A percentile compares a stretch with the other conserved stretches of the same genome.
phyloP scores from a whole-genome alignment of 2,113 vertebrate species.

The Poeciliopsis turrubarensis region DNA sequence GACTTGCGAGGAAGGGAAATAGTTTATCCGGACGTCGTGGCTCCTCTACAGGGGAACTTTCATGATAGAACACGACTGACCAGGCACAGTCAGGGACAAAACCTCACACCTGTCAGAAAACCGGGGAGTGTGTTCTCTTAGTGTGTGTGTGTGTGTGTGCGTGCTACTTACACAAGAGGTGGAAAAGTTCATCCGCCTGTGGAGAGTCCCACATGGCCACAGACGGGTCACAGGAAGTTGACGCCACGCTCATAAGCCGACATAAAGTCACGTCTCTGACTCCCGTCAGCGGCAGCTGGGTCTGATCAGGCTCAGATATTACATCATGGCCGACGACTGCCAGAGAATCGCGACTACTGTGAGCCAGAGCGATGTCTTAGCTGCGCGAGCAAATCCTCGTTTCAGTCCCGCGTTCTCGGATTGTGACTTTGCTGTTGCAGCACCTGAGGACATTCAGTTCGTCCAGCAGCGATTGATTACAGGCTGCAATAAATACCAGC shows the following conservation, averaged over 20 bases:
- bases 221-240: slow-evolving; percentile 26
- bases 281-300: neutral
- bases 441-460: slow-evolving; percentile 2
- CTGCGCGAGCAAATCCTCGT: neutral
- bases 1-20: neutral
- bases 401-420: too few species aligned
- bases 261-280: slow-evolving; percentile 12
- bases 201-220: slow-evolving; percentile 44
- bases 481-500: neutral
- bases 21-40: slow-evolving; percentile 25
- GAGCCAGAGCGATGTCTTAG: neutral
- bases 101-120: slow-evolving; percentile 53
- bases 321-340: neutral
- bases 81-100: slow-evolving; percentile 35
- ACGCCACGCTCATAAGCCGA: neutral
- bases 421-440: neutral
- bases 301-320: neutral
- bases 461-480: neutral
- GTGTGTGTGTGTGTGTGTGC: slow-evolving; percentile 4
- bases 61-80: slow-evolving; percentile 56
- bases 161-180: slow-evolving; percentile 6
- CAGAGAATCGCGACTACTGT: neutral
- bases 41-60: slow-evolving; percentile 30
- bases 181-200: slow-evolving; percentile 36
- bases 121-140: slow-evolving; percentile 22